Conservation (phyloP, 2,113 vertebrate species). For the Otolemur garnettii region DNA sequence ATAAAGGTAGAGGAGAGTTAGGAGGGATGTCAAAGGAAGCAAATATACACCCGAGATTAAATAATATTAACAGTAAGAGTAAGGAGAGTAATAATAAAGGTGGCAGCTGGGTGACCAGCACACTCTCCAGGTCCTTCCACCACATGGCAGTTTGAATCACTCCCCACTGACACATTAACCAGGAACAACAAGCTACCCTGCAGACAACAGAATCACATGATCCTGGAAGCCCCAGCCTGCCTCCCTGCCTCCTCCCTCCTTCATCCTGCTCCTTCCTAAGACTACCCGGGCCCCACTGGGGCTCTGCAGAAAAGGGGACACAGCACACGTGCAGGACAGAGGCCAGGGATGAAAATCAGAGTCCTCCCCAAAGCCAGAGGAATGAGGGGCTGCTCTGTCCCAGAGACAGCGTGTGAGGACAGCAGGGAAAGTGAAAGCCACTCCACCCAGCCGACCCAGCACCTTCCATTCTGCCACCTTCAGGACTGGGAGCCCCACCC, state of each 20-base stretch:
- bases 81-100: constrained; percentile 47
- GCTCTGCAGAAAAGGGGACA: not conserved
- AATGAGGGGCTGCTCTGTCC: not conserved
- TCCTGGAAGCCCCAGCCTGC: constrained; percentile 21
- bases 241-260: constrained; percentile 23
- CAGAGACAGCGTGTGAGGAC: not conserved
- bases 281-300: not conserved
- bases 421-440: constrained; percentile 53
- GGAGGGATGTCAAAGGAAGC: constrained; percentile 1
- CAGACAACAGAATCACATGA: constrained; percentile 74
- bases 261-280: constrained; percentile 28
- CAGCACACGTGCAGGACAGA: not conserved
- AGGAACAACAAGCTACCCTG: constrained; percentile 4
- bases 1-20: not conserved
- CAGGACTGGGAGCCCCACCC: not conserved
- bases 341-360: constrained; percentile 27
- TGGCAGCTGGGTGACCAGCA: not conserved
- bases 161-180: constrained; percentile 56
- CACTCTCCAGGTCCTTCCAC: not conserved
- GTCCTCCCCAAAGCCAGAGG: not conserved
- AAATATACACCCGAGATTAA: constrained; percentile 48
- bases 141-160: not conserved
- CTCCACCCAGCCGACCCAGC: not conserved
- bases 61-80: constrained; percentile 2
- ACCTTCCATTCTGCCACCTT: not conserved